phyloP scores from a whole-genome alignment of 2,797 vertebrate species.

The Takifugu ocellatus region DNA sequence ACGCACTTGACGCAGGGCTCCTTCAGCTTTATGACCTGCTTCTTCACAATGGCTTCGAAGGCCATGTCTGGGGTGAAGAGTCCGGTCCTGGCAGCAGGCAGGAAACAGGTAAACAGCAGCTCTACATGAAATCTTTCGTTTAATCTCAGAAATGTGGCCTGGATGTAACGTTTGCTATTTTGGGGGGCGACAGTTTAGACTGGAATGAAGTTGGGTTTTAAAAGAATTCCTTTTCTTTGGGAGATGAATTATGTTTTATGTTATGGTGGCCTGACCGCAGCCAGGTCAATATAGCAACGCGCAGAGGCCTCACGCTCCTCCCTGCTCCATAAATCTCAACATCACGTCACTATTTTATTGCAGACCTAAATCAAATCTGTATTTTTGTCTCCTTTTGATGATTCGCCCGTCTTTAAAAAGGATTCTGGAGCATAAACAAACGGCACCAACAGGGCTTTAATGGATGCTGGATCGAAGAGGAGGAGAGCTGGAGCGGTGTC shows the following conservation, averaged over 20 bases:
- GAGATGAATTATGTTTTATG: slow-evolving; percentile 18
- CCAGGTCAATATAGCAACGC: slow-evolving; percentile 43
- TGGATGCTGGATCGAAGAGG: too few relatives aligned
- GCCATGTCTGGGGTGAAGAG: slow-evolving; percentile 97
- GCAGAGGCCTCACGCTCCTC: slow-evolving; percentile 16
- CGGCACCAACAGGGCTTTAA: too few relatives aligned
- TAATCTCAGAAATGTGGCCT: background rate
- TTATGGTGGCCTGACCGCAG: slow-evolving; percentile 26
- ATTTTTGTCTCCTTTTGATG: too few relatives aligned
- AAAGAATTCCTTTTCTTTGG: slow-evolving; percentile 30
- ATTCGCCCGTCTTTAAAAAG: too few relatives aligned
- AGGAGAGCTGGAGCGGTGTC: too few relatives aligned
- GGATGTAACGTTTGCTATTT: background rate
- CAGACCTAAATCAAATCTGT: slow-evolving; percentile 15
- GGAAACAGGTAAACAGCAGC: background rate
- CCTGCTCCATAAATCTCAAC: slow-evolving; percentile 23
- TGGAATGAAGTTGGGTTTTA: slow-evolving; percentile 23
- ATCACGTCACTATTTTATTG: slow-evolving; percentile 15
- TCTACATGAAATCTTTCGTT: too few relatives aligned
- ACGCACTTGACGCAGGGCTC: slow-evolving; percentile 93
- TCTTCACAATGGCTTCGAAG: slow-evolving; percentile 96
- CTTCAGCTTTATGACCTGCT: slow-evolving; percentile 93
- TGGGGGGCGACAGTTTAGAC: background rate
- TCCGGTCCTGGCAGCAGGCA: slow-evolving; percentile 69
- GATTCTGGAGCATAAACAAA: too few relatives aligned